Evolutionary conservation across 2,113 vertebrate genomes (phyloP).

Genomic region (Noturus placidus): DNA sequence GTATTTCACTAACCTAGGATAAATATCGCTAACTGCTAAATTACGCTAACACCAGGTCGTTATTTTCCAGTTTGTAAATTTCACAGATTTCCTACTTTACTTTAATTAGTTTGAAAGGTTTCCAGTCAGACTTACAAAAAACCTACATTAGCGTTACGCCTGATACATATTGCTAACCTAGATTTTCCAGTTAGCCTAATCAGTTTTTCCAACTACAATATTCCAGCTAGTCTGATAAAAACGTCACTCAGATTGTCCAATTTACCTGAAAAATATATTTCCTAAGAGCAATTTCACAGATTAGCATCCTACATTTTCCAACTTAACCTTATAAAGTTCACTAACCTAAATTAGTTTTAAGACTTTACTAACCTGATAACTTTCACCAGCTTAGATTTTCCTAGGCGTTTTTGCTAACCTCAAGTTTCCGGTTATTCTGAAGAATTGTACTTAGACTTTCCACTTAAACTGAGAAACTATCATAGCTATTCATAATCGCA

Average conservation of each 20-base stretch:
- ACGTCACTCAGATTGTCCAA: neutral
- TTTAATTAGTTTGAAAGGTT: neutral
- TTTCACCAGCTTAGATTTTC: neutral
- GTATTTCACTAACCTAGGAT: neutral
- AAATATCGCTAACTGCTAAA: neutral
- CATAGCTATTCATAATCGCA: too few relatives aligned
- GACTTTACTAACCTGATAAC: neutral
- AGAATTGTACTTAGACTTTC: neutral
- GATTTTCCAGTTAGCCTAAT: neutral
- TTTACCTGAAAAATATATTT: neutral
- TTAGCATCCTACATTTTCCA: neutral
- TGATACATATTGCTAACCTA: neutral
- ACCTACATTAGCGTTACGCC: neutral
- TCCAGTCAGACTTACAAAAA: neutral
- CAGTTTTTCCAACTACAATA: neutral
- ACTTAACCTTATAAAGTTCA: neutral
- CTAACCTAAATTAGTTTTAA: neutral
- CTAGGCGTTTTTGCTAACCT: neutral
- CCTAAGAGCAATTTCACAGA: neutral
- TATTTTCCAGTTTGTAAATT: neutral
- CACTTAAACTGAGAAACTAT: neutral
- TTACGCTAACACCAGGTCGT: neutral
- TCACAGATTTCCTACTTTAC: neutral
- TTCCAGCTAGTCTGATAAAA: neutral
- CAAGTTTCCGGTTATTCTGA: neutral